Conservation (phyloP, 2,797 vertebrate species). For the Hephaestus fuliginosus region DNA sequence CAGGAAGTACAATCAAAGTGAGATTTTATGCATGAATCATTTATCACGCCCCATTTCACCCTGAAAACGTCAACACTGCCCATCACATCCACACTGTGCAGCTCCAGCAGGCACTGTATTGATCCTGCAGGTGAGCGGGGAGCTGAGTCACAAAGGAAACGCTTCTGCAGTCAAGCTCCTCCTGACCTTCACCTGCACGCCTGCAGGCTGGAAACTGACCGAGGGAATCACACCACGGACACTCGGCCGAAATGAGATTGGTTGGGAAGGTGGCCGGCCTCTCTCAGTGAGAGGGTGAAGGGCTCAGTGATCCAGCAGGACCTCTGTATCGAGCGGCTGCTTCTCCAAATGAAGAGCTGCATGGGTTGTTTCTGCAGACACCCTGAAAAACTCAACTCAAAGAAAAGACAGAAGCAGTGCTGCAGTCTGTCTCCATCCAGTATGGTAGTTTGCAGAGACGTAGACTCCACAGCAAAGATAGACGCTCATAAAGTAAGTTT, state of each 20-base stretch:
- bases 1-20: background rate
- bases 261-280: background rate
- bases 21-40: slow-evolving; percentile 3
- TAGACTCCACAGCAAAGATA: background rate
- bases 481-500: too few species aligned
- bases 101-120: background rate
- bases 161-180: background rate
- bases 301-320: slow-evolving; percentile 23
- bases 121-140: background rate
- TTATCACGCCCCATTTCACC: background rate
- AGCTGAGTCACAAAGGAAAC: slow-evolving; percentile 24
- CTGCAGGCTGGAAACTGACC: background rate
- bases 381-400: background rate
- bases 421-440: background rate
- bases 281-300: background rate
- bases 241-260: background rate
- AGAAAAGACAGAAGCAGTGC: background rate
- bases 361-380: background rate
- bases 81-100: background rate
- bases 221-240: slow-evolving; percentile 8
- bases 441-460: background rate
- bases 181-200: background rate
- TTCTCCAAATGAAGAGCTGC: background rate
- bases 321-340: slow-evolving; percentile 10
- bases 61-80: background rate